Evolutionary conservation across 2,113 vertebrate species (phyloP).

Genomic region (Cinclus mexicanus): DNA sequence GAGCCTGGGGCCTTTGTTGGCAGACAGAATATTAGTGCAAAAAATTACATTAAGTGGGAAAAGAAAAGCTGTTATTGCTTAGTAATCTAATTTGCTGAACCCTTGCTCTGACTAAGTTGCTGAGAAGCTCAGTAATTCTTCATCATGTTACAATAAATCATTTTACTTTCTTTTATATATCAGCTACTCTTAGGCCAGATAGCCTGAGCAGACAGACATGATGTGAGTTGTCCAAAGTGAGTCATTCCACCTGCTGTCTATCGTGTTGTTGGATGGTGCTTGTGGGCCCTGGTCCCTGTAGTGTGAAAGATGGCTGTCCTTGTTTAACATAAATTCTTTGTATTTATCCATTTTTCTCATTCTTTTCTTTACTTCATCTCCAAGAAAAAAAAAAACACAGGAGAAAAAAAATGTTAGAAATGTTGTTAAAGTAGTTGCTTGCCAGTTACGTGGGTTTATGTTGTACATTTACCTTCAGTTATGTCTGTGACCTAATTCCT

Average conservation of each 20-base stretch:
- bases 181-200: conserved; percentile 99
- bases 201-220: conserved; percentile 99
- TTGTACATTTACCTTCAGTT: conserved; percentile 87
- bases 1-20: conserved; percentile 81
- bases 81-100: conserved; percentile 94
- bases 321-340: conserved; percentile 85
- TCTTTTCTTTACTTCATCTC: conserved; percentile 83
- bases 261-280: conserved; percentile 90
- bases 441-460: conserved; percentile 89
- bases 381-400: conserved; percentile 51
- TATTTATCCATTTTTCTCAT: conserved; percentile 86
- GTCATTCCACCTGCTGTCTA: conserved; percentile 98
- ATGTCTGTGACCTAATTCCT: conserved; percentile 79
- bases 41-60: conserved; percentile 73
- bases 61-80: conserved; percentile 85
- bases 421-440: conserved; percentile 86
- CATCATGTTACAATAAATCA: conserved; percentile 99
- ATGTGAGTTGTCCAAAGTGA: conserved; percentile 99
- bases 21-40: conserved; percentile 70
- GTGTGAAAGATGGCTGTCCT: conserved; percentile 95
- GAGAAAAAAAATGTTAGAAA: conserved; percentile 84
- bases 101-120: conserved; percentile 98
- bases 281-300: conserved; percentile 84
- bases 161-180: conserved; percentile 99
- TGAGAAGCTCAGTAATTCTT: conserved; percentile 90